A percentile compares a stretch with the other conserved stretches of the same genome.
These are phyloP conservation scores for Drosophila suzukii DNA, from an alignment of 1,140 invertebrate species.

Conservation along the genomic window DNA sequence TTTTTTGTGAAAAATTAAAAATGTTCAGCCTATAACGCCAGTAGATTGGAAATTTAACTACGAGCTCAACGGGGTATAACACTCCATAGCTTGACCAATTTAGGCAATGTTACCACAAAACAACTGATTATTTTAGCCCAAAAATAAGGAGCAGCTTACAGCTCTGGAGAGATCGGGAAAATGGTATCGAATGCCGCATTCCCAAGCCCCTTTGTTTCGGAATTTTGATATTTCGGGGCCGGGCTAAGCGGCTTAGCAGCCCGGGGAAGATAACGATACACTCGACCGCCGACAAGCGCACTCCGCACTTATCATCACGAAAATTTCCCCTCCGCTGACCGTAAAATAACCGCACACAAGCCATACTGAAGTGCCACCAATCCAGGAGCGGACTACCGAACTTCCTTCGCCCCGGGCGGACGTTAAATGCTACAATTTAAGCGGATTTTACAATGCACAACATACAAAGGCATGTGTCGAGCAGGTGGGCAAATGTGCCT, in stretches of 20 bases:
- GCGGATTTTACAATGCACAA: slow-evolving; percentile 52
- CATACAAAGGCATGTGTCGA: slow-evolving; percentile 22
- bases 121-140: too few species aligned
- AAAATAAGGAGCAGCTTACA: too few species aligned
- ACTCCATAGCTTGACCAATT: too few species aligned
- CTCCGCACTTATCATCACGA: slow-evolving; percentile 27
- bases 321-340: slow-evolving; percentile 28
- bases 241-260: slow-evolving; percentile 44
- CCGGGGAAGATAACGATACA: slow-evolving; percentile 35
- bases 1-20: too few species aligned
- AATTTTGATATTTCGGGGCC: background rate
- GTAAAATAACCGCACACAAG: slow-evolving; percentile 39
- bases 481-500: background rate
- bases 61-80: too few species aligned
- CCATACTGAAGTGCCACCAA: slow-evolving; percentile 24
- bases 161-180: background rate
- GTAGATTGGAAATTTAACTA: too few species aligned
- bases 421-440: slow-evolving; percentile 60
- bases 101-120: too few species aligned
- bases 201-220: background rate
- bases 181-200: background rate
- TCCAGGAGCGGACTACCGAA: slow-evolving; percentile 6
- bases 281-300: slow-evolving; percentile 15
- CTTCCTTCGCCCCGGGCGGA: slow-evolving; percentile 10
- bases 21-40: too few species aligned